Evolutionary conservation across 2,113 vertebrate genomes (phyloP), one percentile per base, ranked within the genome.

Genomic region (Parus major): DNA sequence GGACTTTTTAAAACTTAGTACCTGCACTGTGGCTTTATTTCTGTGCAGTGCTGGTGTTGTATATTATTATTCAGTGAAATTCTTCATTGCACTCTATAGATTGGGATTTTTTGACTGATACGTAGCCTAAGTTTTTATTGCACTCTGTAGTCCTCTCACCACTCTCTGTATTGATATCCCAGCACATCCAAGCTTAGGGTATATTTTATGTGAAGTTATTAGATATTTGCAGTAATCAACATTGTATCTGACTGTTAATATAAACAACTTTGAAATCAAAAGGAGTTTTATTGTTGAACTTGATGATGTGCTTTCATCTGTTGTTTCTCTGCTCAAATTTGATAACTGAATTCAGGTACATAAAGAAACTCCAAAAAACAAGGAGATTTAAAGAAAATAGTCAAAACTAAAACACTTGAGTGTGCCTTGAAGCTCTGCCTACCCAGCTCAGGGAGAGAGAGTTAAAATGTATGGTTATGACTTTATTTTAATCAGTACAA

Each of bases 151-250:
- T 29, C 1, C 1, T 22, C 47, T 50, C 61, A 15, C 7, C 50
- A 0, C 35, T 71, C 2, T 52, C 11, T 55, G 0, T 44, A 21
- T n/a, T 66, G 17, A 11, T 27, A 46, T 6, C 8, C 14, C 22
- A 84, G 39, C 15, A 19, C 60, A 69, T 57, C 29, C 50, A 22
- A 57, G 9, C 33, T 42, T 35, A 44, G 39, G 33, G 11, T 31
- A 1, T 18, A 11, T 71, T 73, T 70, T 70, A 7, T 24, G 23
- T 39, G 4, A 77, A 36, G 11, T 72, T 71, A 7, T 72, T 15
- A 28, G 42, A 3, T 56, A 47, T 60, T 84, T 91, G 4, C 18
- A n/a, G 24, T 25, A 15, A 47, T 9, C 50, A 63, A 2, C 16
- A 5, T 60, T 33, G 9, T 13, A 19, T 23, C 16, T 29, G 15